A percentile compares a stretch with the other conserved stretches of the same genome.
Conservation (phyloP, 2,797 vertebrate genomes). For the Paedocypris micromegethes region DNA sequence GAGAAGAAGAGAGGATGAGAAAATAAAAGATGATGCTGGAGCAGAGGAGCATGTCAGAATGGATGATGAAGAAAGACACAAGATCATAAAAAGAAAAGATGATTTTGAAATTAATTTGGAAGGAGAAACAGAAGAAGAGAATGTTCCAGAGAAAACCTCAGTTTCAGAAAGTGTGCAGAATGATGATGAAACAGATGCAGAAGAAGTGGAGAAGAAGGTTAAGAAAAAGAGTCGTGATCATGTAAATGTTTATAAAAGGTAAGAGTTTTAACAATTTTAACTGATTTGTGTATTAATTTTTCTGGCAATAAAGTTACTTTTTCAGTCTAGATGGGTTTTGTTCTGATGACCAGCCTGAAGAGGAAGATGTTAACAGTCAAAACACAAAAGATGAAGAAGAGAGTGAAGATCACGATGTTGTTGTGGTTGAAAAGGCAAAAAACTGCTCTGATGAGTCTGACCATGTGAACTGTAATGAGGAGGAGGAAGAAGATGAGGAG, state of each 20-base stretch:
- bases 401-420: conserved; percentile 33
- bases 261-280: too few relatives aligned
- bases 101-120: conserved; percentile 7
- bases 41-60: too few relatives aligned
- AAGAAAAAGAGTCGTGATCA: conserved; percentile 21
- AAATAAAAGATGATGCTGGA: background rate
- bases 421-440: conserved; percentile 36
- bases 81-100: background rate
- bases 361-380: conserved; percentile 32
- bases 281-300: too few relatives aligned
- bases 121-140: conserved; percentile 12
- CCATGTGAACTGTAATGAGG: background rate
- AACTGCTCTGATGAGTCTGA: conserved; percentile 29
- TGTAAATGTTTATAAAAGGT: too few relatives aligned
- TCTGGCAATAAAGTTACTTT: background rate
- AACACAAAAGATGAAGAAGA: conserved; percentile 38
- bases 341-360: conserved; percentile 36
- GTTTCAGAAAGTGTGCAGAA: background rate
- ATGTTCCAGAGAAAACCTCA: background rate
- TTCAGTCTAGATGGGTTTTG: conserved; percentile 19
- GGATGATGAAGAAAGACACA: too few relatives aligned
- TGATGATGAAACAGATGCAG: conserved; percentile 9
- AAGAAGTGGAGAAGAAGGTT: conserved; percentile 24
- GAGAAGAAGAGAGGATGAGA: conserved; percentile 23
- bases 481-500: conserved; percentile 51